Base-by-base conservation (phyloP, 2,888 invertebrate species). In the Acrobasis repandana region DNA sequence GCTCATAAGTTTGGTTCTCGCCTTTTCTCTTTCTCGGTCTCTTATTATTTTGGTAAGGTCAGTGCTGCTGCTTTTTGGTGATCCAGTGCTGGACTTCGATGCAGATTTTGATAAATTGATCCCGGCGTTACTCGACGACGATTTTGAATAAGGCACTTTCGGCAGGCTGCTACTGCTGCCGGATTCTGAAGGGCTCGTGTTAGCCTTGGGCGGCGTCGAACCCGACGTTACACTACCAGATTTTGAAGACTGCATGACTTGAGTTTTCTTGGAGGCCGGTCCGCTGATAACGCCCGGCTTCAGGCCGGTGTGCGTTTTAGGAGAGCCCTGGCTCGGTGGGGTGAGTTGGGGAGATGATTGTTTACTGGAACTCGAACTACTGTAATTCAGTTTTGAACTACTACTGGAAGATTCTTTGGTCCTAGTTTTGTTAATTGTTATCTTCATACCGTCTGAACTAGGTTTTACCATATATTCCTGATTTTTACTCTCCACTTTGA, bases 401-500 rank as follows among this genome's bases (percentile, higher is more conserved):
- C 88, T 87, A 47, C 84, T 83, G 18, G 94, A 94, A 0, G 94
- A 94, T 62, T 96, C 96, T 77, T 96, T 96, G 20, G 95, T 94
- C 74, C 96, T 93, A 0, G 97, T 97, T 89, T 98, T 98, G 76
- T 97, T 98, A 33, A 98, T 97, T 2, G 97, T 98, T 60, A 98
- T 94, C 83, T 98, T 98, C 90, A 98, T 96, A 4, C 97, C 97
- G 72, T 97, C 97, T 15, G 95, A 95, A 77, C 97, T 97, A 16
- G 96, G 96, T 77, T 97, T 98, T 0, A 98, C 96, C 95, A 97
- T 97, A 75, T 97, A 97, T 75, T 97, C 97, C 34, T 96, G 95
- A 77, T 95, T 95, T 86, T 96, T 96, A 63, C 87, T 93, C 67
- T 92, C 88, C 64, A 83, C 64, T 76, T 89, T 86, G 67, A 85